A percentile compares a stretch with the other conserved stretches of the same genome.
Conservation (phyloP, 2,113 vertebrate species). For the Sigmodon hispidus region DNA sequence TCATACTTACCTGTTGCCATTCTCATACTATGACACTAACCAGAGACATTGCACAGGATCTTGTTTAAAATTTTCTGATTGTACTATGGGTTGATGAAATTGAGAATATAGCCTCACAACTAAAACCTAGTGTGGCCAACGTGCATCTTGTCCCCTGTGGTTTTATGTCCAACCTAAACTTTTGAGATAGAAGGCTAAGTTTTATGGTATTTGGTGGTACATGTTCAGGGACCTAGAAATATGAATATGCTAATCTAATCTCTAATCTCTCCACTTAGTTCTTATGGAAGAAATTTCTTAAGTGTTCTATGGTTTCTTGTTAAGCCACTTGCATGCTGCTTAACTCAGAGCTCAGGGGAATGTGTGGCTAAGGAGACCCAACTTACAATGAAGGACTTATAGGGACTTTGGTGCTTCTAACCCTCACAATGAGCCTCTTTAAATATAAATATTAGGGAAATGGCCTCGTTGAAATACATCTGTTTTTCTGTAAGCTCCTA, state of each 20-base stretch:
- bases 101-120: not conserved
- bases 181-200: not conserved
- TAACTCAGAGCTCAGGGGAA: not conserved
- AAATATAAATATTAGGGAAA: not conserved
- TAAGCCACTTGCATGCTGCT: not conserved
- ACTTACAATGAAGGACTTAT: not conserved
- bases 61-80: not conserved
- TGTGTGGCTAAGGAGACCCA: not conserved
- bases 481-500: not conserved
- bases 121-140: not conserved
- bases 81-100: not conserved
- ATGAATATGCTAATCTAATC: rapidly evolving
- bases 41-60: not conserved
- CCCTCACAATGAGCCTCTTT: not conserved
- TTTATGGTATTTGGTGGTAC: not conserved
- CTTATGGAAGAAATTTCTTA: not conserved
- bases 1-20: no score
- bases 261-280: not conserved
- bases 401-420: not conserved
- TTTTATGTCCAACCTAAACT: not conserved
- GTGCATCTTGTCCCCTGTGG: no score
- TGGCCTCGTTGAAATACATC: not conserved
- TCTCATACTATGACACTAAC: no score
- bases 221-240: not conserved
- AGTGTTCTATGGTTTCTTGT: not conserved